Conservation (phyloP, 2,888 invertebrate species). For the Macrosoma leucophasiata region DNA sequence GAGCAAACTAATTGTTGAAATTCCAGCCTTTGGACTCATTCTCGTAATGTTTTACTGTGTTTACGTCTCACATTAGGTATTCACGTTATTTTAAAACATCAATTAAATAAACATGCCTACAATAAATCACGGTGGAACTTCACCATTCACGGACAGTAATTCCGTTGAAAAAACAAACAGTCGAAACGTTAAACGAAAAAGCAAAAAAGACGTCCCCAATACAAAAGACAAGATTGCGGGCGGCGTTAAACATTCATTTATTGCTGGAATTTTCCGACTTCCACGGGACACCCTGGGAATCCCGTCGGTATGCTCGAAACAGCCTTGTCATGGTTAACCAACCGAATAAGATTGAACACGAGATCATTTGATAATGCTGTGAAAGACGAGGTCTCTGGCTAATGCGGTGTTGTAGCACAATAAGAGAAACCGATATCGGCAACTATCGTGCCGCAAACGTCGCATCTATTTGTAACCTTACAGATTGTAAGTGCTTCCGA, state of each 20-base stretch:
- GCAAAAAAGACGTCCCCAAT: conserved; percentile 19
- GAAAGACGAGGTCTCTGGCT: conserved; percentile 26
- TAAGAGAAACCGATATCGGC: conserved; percentile 7
- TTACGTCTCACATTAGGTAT: no score
- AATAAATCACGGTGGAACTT: no score
- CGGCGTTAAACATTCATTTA: conserved; percentile 42
- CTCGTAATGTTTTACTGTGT: no score
- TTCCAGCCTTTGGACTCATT: no score
- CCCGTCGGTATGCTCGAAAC: conserved; percentile 32
- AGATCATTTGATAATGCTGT: conserved; percentile 29
- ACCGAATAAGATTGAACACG: conserved; percentile 31
- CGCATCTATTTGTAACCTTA: conserved; percentile 28
- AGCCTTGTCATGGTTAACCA: conserved; percentile 39
- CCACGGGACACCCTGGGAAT: conserved; percentile 41
- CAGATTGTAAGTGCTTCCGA: conserved; percentile 23
- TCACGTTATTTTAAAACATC: no score
- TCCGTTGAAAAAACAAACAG: no score
- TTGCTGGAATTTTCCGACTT: conserved; percentile 39
- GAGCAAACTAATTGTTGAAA: no score
- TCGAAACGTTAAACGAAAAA: conserved; percentile 17
- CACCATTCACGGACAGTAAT: no score
- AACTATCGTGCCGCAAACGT: conserved; percentile 20
- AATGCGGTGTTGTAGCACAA: conserved; percentile 23
- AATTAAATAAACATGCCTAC: no score
- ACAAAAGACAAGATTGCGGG: conserved; percentile 28